A percentile compares a stretch with the other conserved stretches of the same genome.
Conservation (phyloP, 2,797 vertebrate species). For the Pangasius larnaudii region DNA sequence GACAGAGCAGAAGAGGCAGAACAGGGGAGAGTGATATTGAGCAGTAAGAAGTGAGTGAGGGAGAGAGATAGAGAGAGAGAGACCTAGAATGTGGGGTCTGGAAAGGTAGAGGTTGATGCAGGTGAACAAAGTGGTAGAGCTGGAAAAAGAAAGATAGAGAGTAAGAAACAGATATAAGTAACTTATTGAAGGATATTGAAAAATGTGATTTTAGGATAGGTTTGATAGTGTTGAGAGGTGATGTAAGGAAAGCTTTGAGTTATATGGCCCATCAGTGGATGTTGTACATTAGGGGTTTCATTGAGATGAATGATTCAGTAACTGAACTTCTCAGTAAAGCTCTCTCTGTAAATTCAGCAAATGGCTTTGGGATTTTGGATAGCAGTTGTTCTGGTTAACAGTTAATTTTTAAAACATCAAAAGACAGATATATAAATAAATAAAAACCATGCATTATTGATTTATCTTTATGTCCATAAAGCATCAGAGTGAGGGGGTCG, state of each 20-base stretch:
- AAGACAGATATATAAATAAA: not conserved
- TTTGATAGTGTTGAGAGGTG: not conserved
- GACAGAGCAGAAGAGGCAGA: too few relatives aligned
- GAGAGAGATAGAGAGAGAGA: conserved; percentile 65
- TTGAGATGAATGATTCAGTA: not conserved
- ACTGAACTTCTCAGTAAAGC: not conserved
- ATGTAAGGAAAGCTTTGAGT: not conserved
- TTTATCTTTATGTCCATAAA: not conserved
- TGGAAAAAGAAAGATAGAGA: too few relatives aligned
- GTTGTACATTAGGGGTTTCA: not conserved
- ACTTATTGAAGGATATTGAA: too few relatives aligned
- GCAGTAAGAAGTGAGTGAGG: conserved; percentile 53
- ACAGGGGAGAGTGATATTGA: conserved; percentile 59
- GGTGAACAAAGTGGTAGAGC: too few relatives aligned
- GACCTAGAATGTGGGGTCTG: conserved; percentile 11
- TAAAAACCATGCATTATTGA: not conserved
- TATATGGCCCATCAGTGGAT: not conserved
- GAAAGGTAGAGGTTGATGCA: too few relatives aligned
- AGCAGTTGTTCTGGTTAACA: not conserved
- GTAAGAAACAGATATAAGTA: too few relatives aligned
- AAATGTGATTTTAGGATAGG: not conserved
- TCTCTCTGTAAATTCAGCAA: not conserved
- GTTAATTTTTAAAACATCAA: not conserved
- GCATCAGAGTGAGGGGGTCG: not conserved
- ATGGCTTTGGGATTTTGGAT: not conserved